These are phyloP conservation scores for Nasonia longicornis DNA, from an alignment of 1,140 invertebrate species.

Conservation along the genomic window DNA sequence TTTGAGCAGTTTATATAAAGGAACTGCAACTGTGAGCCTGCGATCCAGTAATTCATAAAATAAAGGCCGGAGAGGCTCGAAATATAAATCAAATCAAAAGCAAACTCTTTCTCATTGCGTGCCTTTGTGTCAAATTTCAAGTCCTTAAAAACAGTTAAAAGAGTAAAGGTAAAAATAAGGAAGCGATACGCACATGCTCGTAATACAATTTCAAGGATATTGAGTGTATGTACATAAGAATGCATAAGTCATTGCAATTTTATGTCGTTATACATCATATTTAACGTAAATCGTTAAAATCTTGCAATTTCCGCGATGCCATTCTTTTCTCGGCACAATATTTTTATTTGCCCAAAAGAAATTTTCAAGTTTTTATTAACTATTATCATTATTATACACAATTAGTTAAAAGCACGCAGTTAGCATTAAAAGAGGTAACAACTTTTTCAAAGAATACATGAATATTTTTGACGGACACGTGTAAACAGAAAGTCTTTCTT, in stretches of 20 bases:
- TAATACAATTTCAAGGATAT: conserved; percentile 42
- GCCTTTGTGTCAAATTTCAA: neutral
- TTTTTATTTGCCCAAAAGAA: neutral
- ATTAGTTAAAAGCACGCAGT: too few relatives aligned
- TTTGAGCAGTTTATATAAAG: neutral
- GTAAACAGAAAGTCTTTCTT: neutral
- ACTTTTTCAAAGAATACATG: neutral
- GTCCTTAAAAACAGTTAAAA: conserved; percentile 7
- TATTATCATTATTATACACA: too few relatives aligned
- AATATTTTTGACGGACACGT: neutral
- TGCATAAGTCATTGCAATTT: conserved; percentile 38
- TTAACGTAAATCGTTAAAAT: conserved; percentile 29
- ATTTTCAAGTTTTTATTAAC: too few relatives aligned
- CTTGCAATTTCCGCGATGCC: conserved; percentile 8
- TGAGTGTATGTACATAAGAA: neutral
- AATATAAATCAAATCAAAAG: too few relatives aligned
- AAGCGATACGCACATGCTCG: conserved; percentile 21
- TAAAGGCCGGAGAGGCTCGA: too few relatives aligned
- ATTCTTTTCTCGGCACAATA: neutral
- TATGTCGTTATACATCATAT: conserved; percentile 35
- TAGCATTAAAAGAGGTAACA: neutral
- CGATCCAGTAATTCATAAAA: too few relatives aligned
- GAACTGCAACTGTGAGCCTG: too few relatives aligned
- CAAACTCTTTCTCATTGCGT: too few relatives aligned
- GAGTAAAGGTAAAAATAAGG: conserved; percentile 33